These are phyloP conservation scores for Alligator mississippiensis DNA, from an alignment of 2,113 vertebrate genomes.

Conservation along the genomic window DNA sequence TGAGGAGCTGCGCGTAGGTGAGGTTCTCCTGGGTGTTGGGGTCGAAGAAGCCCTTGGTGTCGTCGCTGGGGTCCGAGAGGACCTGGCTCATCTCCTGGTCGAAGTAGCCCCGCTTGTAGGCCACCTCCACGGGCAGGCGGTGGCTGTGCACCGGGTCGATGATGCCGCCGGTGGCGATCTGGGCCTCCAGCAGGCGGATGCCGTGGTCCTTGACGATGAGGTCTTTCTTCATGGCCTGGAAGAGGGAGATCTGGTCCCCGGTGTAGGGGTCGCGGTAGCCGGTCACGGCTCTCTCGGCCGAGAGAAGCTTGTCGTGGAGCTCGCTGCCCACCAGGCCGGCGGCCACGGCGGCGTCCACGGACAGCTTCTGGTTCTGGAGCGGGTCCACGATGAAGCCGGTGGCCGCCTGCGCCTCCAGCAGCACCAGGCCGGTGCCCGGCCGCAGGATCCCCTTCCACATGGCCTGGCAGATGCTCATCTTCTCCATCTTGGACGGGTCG, in stretches of 20 bases:
- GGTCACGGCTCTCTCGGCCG: slow-evolving; percentile 65
- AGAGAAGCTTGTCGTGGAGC: slow-evolving; percentile 70
- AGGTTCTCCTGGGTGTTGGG: slow-evolving; percentile 85
- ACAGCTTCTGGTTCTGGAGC: slow-evolving; percentile 7
- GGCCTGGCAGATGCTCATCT: slow-evolving; percentile 76
- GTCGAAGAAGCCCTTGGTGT: slow-evolving; percentile 84
- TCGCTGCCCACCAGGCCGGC: slow-evolving; percentile 57
- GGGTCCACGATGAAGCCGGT: slow-evolving; percentile 57
- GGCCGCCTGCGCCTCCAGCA: slow-evolving; percentile 82
- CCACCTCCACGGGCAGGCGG: slow-evolving; percentile 81
- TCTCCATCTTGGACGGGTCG: slow-evolving; percentile 66
- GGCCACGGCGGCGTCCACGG: not conserved
- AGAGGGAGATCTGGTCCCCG: slow-evolving; percentile 55
- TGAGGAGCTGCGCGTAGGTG: slow-evolving; percentile 75
- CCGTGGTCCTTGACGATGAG: slow-evolving; percentile 88
- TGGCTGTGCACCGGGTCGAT: slow-evolving; percentile 80
- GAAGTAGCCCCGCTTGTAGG: slow-evolving; percentile 71
- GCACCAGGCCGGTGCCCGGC: slow-evolving; percentile 74
- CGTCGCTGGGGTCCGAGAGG: slow-evolving; percentile 70
- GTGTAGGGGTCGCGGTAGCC: slow-evolving; percentile 77
- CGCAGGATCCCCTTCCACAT: slow-evolving; percentile 75
- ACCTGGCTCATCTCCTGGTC: slow-evolving; percentile 77
- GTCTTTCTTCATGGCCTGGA: slow-evolving; percentile 87
- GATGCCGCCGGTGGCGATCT: slow-evolving; percentile 84
- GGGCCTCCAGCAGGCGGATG: slow-evolving; percentile 85